A percentile compares a stretch with the other conserved stretches of the same genome.
Evolutionary conservation across 2,888 invertebrate genomes (phyloP).

Genomic region (Pasiphila rectangulata): DNA sequence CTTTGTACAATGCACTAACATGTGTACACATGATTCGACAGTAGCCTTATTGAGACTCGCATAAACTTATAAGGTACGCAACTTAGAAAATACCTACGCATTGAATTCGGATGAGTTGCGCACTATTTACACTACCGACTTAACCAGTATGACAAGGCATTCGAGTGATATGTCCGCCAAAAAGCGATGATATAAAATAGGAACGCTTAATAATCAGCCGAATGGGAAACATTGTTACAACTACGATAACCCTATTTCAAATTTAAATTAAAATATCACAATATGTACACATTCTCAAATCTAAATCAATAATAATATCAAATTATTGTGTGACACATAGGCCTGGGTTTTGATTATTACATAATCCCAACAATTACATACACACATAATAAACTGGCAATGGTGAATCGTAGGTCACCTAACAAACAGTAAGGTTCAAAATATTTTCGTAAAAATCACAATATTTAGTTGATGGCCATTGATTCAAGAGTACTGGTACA

Average conservation of each 20-base stretch:
- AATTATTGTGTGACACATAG: constrained; percentile 51
- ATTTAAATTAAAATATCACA: constrained; percentile 80
- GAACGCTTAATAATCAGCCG: constrained; percentile 45
- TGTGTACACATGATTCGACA: constrained; percentile 64
- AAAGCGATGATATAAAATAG: constrained; percentile 35
- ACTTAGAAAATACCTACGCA: constrained; percentile 40
- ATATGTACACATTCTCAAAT: constrained; percentile 74
- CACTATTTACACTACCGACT: constrained; percentile 51
- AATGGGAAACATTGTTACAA: constrained; percentile 54
- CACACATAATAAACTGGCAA: constrained; percentile 43
- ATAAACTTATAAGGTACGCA: constrained; percentile 48
- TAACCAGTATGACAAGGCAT: constrained; percentile 42
- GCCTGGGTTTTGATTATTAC: constrained; percentile 39
- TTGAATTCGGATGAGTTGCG: constrained; percentile 39
- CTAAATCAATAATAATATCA: constrained; percentile 71
- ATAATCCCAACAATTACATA: constrained; percentile 45
- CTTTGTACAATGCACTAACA: constrained; percentile 76
- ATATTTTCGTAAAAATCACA: constrained; percentile 22
- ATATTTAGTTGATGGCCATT: constrained; percentile 27
- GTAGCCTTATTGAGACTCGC: constrained; percentile 57
- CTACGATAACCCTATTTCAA: constrained; percentile 69
- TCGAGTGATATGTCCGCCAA: constrained; percentile 43
- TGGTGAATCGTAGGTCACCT: constrained; percentile 28
- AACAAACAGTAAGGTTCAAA: constrained; percentile 10
- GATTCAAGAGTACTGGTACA: constrained; percentile 26